Evolutionary conservation across 1,140 invertebrate genomes (phyloP).

Genomic region (Mizuhopecten yessoensis): DNA sequence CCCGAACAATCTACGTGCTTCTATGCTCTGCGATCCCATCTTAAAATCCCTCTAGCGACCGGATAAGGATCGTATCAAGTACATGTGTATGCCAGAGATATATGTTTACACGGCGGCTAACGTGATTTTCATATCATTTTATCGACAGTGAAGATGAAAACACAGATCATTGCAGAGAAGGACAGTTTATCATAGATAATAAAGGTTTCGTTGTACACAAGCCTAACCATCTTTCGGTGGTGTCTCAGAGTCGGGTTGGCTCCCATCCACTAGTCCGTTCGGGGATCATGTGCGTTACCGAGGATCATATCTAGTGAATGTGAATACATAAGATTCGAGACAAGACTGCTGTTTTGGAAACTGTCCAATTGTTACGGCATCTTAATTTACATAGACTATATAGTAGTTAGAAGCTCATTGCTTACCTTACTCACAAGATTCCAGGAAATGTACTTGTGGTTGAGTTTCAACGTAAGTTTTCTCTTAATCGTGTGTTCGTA

Average conservation of each 20-base stretch:
- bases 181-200: conserved; percentile 7
- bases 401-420: background rate
- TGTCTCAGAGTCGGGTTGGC: background rate
- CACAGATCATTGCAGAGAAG: background rate
- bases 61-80: background rate
- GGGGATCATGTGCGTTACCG: conserved; percentile 8
- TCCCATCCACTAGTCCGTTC: background rate
- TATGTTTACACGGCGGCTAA: background rate
- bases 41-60: background rate
- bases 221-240: background rate
- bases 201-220: background rate
- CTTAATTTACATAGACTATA: background rate
- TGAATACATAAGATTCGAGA: background rate
- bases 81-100: background rate
- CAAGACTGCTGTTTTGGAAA: background rate
- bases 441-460: background rate
- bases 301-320: background rate
- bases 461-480: background rate
- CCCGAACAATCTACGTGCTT: too few relatives aligned
- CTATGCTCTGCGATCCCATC: background rate
- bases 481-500: too few relatives aligned
- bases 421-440: background rate
- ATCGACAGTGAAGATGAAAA: background rate
- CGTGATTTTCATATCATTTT: conserved; percentile 7
- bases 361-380: background rate